Evolutionary conservation across 2,888 invertebrate species (phyloP), one percentile per base, ranked within the genome.

Genomic region (Acrobeloides nanus): DNA sequence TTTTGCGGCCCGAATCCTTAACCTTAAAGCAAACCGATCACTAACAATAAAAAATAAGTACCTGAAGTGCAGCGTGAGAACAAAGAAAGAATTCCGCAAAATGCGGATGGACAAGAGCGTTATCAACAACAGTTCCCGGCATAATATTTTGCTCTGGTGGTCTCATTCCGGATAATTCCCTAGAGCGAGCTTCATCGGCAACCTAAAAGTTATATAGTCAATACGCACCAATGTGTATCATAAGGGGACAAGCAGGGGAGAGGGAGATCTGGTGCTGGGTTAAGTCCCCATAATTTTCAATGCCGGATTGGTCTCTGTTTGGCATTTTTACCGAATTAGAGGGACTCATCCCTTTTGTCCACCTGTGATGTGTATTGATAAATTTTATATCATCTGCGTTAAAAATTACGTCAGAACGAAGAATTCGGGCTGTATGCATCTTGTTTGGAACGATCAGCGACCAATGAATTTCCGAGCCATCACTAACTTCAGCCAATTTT

Each of bases 21-120:
- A 15, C 32, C 32, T 15, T 15, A 31, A 2, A 31, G 31, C n/a
- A 8, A 10, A 8, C n/a, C 10, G n/a, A 29, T 10, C n/a, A 8
- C 32, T 15, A 17, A 17, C 3, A 3, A 31, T 1, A 31, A 31
- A 3, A 15, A 2, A 17, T 31, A 17, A 18, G 17, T 10, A 35
- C 35, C 35, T 35, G 35, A 23, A 21, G 21, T n/a, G 35, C 35
- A n/a, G 21, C 21, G 15, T 34, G 35, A 17, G 35, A 34, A 17
- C 17, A 12, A 7, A 68, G 48, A 53, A 52, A 68, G 54, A 68
- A 68, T 49, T 68, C 65, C 34, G 53, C 55, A 55, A 38, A 58
- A 1, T 47, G 33, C 0, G 68, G 66, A 46, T 64, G 55, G 3
- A 56, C 55, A 10, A 65, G 37, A 12, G 26, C 15, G 1, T 38